phyloP scores from a whole-genome alignment of 1,140 invertebrate genomes.

The Anastrepha ludens region DNA sequence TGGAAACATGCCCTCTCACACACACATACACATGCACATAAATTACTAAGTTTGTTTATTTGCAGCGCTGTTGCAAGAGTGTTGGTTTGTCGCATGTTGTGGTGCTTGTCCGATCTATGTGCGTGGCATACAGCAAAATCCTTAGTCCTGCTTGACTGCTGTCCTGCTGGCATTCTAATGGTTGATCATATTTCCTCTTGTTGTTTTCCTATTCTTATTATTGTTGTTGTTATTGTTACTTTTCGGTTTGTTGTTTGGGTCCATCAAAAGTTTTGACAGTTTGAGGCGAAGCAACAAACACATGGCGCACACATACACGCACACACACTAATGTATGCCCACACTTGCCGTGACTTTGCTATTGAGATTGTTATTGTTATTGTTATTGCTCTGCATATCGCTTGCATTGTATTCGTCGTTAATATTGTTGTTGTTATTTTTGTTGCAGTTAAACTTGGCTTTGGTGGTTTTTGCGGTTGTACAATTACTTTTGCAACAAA shows the following conservation, averaged over 20 bases:
- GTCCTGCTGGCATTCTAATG: constrained; percentile 27
- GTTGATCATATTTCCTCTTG: constrained; percentile 29
- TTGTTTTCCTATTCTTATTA: not conserved
- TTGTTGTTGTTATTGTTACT: not conserved
- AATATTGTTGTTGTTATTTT: constrained; percentile 50
- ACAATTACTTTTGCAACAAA: constrained; percentile 54
- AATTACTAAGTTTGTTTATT: not conserved
- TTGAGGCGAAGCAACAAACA: constrained; percentile 23
- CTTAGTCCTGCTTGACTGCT: constrained; percentile 1
- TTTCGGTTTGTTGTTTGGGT: constrained; percentile 1
- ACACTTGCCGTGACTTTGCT: not conserved
- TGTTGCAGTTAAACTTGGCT: constrained; percentile 43
- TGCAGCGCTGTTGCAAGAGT: not conserved
- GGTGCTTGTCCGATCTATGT: not conserved
- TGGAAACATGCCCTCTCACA: not conserved
- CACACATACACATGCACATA: not conserved
- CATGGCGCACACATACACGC: not conserved
- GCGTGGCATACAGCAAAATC: not conserved
- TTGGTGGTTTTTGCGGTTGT: constrained; percentile 45
- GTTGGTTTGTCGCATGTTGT: not conserved
- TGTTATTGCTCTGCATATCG: constrained; percentile 36
- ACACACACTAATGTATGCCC: not conserved
- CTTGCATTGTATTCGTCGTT: not conserved
- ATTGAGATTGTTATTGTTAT: not conserved
- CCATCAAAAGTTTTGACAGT: constrained; percentile 49